Evolutionary conservation across 2,797 vertebrate genomes (phyloP), one percentile per base, ranked within the genome.

Genomic region (Platalea minor): DNA sequence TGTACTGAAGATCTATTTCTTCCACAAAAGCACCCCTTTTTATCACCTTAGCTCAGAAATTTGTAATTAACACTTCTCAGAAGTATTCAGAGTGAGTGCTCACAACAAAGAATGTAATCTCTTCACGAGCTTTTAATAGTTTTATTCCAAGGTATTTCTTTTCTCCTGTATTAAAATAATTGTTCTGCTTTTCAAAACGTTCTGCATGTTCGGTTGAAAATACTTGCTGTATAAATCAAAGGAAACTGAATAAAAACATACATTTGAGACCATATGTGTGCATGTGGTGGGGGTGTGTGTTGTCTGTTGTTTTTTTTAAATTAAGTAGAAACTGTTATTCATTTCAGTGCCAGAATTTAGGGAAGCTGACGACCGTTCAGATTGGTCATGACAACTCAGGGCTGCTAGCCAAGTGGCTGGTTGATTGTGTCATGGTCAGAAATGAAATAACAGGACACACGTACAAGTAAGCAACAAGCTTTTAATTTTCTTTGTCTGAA

Each of bases 381-480:
- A 98, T 99, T 90, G 99, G 99, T 46, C 99, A 99, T 63, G 99
- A 99, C 97, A 99, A 99, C 98, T 99, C 99, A 3, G 99, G 99
- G 89, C 96, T 99, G 7, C 98, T 99, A 96, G 99, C 99, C 96
- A 99, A 99, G 97, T 99, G 99, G 99, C 98, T 99, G 82, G 99
- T 99, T 95, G 99, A 99, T 97, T 99, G 99, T 76, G 99, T 99
- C 97, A 98, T 99, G 98, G 99, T 99, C 96, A 98, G 99, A 93
- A 99, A 99, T 72, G 99, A 99, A 98, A 99, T 99, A 94, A 99
- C 99, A 9, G 99, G 99, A 96, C 99, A 99, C 94, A 99, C 98
- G 0, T 99, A 99, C 98, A 99, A 98, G 99, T 99, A 98, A 98
- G 98, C 89, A 92, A 84, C 80, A 82, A 86, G 51, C 84, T 70